Conservation (phyloP, 2,113 vertebrate genomes). For the Solea senegalensis region DNA sequence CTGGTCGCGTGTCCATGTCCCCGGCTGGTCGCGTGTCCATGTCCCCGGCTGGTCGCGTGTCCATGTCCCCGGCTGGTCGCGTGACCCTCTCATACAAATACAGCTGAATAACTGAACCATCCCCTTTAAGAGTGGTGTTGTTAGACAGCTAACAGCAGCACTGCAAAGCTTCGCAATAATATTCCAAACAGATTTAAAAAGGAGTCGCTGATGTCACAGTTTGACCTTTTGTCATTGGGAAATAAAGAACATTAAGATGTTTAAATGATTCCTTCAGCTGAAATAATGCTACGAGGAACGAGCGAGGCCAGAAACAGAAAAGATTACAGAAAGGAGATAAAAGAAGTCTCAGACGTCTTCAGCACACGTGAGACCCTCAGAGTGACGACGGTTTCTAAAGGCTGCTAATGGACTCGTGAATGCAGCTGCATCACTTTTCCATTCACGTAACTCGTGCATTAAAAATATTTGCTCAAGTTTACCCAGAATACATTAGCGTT, state of each 20-base stretch:
- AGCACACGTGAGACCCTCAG: constrained; percentile 28
- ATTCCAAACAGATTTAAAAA: background rate
- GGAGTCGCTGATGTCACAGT: background rate
- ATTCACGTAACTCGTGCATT: constrained; percentile 25
- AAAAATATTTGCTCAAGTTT: constrained; percentile 43
- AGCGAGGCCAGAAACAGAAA: constrained; percentile 36
- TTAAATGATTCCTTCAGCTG: background rate
- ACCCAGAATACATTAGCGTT: constrained; percentile 26
- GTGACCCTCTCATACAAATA: too few species aligned
- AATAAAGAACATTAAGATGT: constrained; percentile 29
- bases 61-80: too few species aligned
- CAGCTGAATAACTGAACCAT: too few species aligned
- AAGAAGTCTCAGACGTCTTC: constrained; percentile 14
- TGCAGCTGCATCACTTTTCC: constrained; percentile 21
- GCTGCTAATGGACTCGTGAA: constrained; percentile 57
- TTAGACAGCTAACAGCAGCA: background rate
- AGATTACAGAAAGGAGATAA: constrained; percentile 22
- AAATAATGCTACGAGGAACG: constrained; percentile 21
- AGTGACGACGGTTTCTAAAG: constrained; percentile 33
- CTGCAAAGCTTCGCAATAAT: background rate
- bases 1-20: too few species aligned
- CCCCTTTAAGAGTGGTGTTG: too few species aligned
- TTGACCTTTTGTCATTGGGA: constrained; percentile 16
- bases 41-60: too few species aligned
- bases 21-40: too few species aligned